Evolutionary conservation across 2,888 invertebrate genomes (phyloP).

Genomic region (Parnassius apollo): DNA sequence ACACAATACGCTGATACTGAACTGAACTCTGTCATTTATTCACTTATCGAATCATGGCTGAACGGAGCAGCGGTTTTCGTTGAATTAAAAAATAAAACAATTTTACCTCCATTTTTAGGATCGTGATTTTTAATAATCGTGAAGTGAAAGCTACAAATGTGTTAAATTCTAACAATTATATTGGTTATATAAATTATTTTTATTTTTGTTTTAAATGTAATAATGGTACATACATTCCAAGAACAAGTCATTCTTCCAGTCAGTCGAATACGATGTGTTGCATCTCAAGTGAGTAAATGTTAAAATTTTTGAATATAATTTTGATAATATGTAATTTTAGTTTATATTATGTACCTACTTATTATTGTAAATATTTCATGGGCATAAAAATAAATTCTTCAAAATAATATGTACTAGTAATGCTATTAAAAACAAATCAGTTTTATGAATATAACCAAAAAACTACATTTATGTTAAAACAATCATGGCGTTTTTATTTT

Average conservation of each 20-base stretch:
- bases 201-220: conserved; percentile 27
- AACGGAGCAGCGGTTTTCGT: conserved; percentile 5
- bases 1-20: background rate
- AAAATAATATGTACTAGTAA: too few species aligned
- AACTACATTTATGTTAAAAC: too few species aligned
- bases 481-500: too few species aligned
- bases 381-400: too few species aligned
- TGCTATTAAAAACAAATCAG: too few species aligned
- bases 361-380: too few species aligned
- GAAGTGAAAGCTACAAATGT: background rate
- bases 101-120: conserved; percentile 2
- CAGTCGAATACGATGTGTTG: conserved; percentile 49
- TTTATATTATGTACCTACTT: too few species aligned
- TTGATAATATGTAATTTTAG: too few species aligned
- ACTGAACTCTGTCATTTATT: background rate
- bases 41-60: background rate
- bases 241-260: conserved; percentile 41
- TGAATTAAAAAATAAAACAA: conserved; percentile 2
- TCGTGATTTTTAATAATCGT: background rate
- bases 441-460: too few species aligned
- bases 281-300: conserved; percentile 53
- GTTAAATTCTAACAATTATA: background rate
- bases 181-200: background rate
- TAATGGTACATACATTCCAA: conserved; percentile 57
- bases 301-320: background rate